Evolutionary conservation across 2,888 invertebrate species (phyloP), one percentile per base, ranked within the genome.

Genomic region (Cryptosula pallasiana): DNA sequence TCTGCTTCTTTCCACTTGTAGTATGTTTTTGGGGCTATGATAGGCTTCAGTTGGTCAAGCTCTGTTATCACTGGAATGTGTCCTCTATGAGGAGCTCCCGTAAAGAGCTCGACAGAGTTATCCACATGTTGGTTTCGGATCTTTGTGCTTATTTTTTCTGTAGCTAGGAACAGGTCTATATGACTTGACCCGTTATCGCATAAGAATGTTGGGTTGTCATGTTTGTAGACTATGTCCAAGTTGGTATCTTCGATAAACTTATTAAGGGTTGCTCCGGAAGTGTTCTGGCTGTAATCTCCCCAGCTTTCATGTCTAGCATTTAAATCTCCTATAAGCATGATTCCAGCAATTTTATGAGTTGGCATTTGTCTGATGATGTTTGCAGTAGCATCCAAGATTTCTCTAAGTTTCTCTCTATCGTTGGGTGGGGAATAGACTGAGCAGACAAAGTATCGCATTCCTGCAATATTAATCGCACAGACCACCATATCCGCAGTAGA

Each of bases 1-100:
- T 55, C 55, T n/a, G 55, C 55, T n/a, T 55, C 55, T 20, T 55
- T 55, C 55, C 55, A 55, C 23, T n/a, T 55, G 23, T n/a, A 55
- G 55, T 55, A 55, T 25, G 16, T n/a, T n/a, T 13, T 55, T 5
- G 55, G 13, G 5, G 23, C 23, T 5, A 13, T n/a, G 9, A n/a
- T n/a, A n/a, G 55, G 23, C 55, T 55, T 55, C 23, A n/a, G 55
- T n/a, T 3, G 16, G n/a, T n/a, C n/a, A n/a, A n/a, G 55, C n/a
- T 5, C 23, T n/a, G 23, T 5, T 5, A 55, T 55, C 3, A 55
- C 23, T 55, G 55, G 55, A 20, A 55, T 25, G 23, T 55, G 55
- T 55, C 55, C 23, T n/a, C 55, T 55, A n/a, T 55, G 55, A n/a
- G 55, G 55, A n/a, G 55, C 55, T 5, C 55, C 55, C 3, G 55